Conservation (phyloP, 2,888 invertebrate species). For the Harpalus rufipes region DNA sequence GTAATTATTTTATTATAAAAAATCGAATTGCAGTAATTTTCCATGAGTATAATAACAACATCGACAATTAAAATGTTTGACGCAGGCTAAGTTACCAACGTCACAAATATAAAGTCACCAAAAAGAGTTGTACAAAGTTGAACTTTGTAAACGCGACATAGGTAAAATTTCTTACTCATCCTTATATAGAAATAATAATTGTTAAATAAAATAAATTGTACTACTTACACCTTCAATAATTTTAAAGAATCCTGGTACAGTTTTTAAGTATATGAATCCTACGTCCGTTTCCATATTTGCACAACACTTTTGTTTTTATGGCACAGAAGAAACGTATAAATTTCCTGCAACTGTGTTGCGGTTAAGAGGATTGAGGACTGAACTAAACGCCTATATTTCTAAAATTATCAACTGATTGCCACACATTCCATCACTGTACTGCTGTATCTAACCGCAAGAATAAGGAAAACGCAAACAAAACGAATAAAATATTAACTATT, state of each 20-base stretch:
- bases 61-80: too few species aligned
- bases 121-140: too few species aligned
- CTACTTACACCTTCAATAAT: slow-evolving; percentile 57
- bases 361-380: not conserved
- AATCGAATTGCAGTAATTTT: too few species aligned
- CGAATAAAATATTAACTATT: not conserved
- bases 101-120: too few species aligned
- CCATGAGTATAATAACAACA: too few species aligned
- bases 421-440: not conserved
- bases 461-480: not conserved
- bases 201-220: not conserved
- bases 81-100: too few species aligned
- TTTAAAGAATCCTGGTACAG: slow-evolving; percentile 58
- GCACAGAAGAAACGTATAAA: too few species aligned
- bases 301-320: not conserved
- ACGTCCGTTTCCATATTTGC: slow-evolving; percentile 20
- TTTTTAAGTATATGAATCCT: slow-evolving; percentile 45
- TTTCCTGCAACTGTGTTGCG: too few species aligned
- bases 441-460: not conserved
- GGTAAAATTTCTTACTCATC: not conserved
- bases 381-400: not conserved
- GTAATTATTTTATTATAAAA: too few species aligned
- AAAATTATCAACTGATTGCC: not conserved
- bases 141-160: too few species aligned
- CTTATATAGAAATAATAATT: too few species aligned